Evolutionary conservation across 2,888 invertebrate genomes (phyloP), one percentile per base, ranked within the genome.

Genomic region (Oegoconia quadripuncta): DNA sequence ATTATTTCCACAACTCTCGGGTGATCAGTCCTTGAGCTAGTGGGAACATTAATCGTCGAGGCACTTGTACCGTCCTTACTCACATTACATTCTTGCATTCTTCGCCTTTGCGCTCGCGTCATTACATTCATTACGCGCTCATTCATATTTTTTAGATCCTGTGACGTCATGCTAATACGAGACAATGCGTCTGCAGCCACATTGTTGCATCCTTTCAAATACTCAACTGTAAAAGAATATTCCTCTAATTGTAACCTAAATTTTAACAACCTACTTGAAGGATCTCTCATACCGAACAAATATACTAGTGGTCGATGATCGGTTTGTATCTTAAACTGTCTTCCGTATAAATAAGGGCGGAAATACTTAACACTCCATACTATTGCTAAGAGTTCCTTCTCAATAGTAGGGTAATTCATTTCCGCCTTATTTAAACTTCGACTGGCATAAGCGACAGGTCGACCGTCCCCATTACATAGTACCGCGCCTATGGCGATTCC

Each of bases 1-100:
- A 33, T 22, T 20, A 42, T 37, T 31, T 50, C 50, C 17, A 50
- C 44, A 11, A 55, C 38, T 35, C 37, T 41, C 9, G 48, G 48
- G 33, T 51, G 48, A 46, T 46, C 46, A 47, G 45, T 23, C 51
- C 42, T 9, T 22, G 36, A 23, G 38, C 27, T 27, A n/a, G 22
- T 26, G 14, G 16, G 8, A 18, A 22, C 26, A 23, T 13, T 37
- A 39, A n/a, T n/a, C n/a, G n/a, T n/a, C n/a, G n/a, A n/a, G n/a
- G n/a, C n/a, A n/a, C n/a, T n/a, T n/a, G n/a, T n/a, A n/a, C n/a
- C n/a, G n/a, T n/a, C n/a, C n/a, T n/a, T n/a, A n/a, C n/a, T 14
- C 14, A 9, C n/a, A n/a, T n/a, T n/a, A n/a, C n/a, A n/a, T n/a
- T n/a, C n/a, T n/a, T n/a, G n/a, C n/a, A n/a, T 17, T 25, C 12